These are phyloP conservation scores for Psix sp. DNA, from an alignment of 1,140 invertebrate species.

Conservation along the genomic window DNA sequence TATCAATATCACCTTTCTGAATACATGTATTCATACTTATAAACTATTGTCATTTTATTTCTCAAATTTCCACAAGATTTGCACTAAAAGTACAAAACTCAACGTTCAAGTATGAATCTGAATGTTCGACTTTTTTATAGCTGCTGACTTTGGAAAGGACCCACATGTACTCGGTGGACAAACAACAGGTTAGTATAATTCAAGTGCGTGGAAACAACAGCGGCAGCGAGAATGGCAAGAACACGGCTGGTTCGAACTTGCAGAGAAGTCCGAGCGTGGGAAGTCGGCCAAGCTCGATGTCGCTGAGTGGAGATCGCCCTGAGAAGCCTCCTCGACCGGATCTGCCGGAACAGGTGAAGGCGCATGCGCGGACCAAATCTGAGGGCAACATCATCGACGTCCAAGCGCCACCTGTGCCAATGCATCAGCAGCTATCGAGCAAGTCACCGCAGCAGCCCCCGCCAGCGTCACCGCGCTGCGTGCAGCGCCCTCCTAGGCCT, in stretches of 20 bases:
- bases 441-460: slow-evolving; percentile 67
- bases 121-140: slow-evolving; percentile 52
- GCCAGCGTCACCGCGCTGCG: slow-evolving; percentile 70
- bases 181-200: slow-evolving; percentile 83
- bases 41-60: too few relatives aligned
- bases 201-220: slow-evolving; percentile 77
- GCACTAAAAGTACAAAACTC: too few relatives aligned
- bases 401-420: slow-evolving; percentile 66
- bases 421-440: slow-evolving; percentile 63
- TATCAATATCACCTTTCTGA: too few relatives aligned
- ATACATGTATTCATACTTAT: too few relatives aligned
- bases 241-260: slow-evolving; percentile 69
- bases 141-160: slow-evolving; percentile 80
- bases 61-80: too few relatives aligned
- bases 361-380: slow-evolving; percentile 75
- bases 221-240: slow-evolving; percentile 68
- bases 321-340: slow-evolving; percentile 75
- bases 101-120: too few relatives aligned
- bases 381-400: slow-evolving; percentile 78
- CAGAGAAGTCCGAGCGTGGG: slow-evolving; percentile 75
- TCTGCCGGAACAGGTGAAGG: slow-evolving; percentile 66
- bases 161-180: slow-evolving; percentile 83
- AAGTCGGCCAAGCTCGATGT: slow-evolving; percentile 72
- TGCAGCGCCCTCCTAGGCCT: slow-evolving; percentile 72
- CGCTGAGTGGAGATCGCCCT: slow-evolving; percentile 69